Conservation (phyloP, 2,797 vertebrate genomes). For the Crypturellus tataupa region DNA sequence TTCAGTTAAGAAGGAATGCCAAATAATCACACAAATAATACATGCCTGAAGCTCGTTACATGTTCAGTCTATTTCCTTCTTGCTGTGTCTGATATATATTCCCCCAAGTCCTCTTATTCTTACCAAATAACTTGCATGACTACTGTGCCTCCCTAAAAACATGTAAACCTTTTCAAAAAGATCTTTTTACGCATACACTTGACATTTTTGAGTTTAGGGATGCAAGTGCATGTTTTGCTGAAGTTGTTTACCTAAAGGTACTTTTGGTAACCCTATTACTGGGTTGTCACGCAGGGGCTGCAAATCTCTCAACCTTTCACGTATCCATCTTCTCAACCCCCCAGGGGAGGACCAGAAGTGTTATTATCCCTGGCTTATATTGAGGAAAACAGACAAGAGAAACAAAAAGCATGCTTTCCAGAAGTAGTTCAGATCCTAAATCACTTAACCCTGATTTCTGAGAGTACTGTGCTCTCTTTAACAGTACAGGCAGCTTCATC, state of each 20-base stretch:
- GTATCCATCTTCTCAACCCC: not conserved
- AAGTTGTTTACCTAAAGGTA: conserved; percentile 1
- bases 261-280: not conserved
- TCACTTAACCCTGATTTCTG: not conserved
- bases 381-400: not conserved
- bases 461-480: not conserved
- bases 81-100: conserved; percentile 5
- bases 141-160: not conserved
- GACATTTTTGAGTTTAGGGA: conserved; percentile 17
- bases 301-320: not conserved
- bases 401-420: not conserved
- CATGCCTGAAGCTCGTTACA: not conserved
- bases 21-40: conserved; percentile 45
- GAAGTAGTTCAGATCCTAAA: not conserved
- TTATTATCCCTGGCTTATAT: not conserved
- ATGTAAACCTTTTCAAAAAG: not conserved
- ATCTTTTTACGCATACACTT: not conserved
- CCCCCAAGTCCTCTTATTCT: conserved; percentile 16
- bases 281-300: not conserved
- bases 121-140: not conserved
- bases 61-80: conserved; percentile 28
- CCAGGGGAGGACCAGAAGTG: not conserved
- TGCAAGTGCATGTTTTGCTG: not conserved
- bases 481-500: not conserved
- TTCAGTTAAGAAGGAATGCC: conserved; percentile 36